Evolutionary conservation across 2,888 invertebrate species (phyloP), one percentile per base, ranked within the genome.

Genomic region (Drosophila multiciliata): DNA sequence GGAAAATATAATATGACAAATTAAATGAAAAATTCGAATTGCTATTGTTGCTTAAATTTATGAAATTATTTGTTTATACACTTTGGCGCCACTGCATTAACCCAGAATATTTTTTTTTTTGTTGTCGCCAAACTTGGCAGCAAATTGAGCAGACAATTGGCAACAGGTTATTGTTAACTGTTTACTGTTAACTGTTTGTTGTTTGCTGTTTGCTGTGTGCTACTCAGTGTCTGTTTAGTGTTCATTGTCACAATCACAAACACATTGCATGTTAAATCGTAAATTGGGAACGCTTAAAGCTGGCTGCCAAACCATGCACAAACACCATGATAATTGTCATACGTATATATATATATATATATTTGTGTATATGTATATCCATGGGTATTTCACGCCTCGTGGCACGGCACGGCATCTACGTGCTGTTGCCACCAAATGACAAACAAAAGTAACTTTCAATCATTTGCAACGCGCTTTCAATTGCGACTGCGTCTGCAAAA

Each of bases 381-480:
- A 58, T 67, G 36, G 49, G 36, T 49, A 61, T 40, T 52, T 60
- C 48, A 57, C 66, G 72, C 52, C 48, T 52, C 45, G 29, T 23
- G 54, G 58, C 55, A 45, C 38, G 61, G 50, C 54, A 59, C 38
- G 61, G 50, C 54, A 59, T 23, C 26, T 73, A 70, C 73, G 79
- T 79, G 79, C 62, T 49, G 40, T 40, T 35, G 64, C 48, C 35
- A 9, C 50, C 38, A 61, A 74, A 78, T 74, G 82, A 57, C 82
- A 75, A 54, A 78, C 68, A 78, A 69, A 73, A 69, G 72, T 78
- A 84, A 80, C 85, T 87, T 84, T 89, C 87, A 75, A 72, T 78
- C 87, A 82, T 77, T 73, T 87, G 85, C 82, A 87, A 89, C 82
- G 82, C 80, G 88, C 85, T 87, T 85, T 85, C 90, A 85, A 87